Evolutionary conservation across 2,888 invertebrate genomes (phyloP).

Genomic region (Nebria brevicollis): DNA sequence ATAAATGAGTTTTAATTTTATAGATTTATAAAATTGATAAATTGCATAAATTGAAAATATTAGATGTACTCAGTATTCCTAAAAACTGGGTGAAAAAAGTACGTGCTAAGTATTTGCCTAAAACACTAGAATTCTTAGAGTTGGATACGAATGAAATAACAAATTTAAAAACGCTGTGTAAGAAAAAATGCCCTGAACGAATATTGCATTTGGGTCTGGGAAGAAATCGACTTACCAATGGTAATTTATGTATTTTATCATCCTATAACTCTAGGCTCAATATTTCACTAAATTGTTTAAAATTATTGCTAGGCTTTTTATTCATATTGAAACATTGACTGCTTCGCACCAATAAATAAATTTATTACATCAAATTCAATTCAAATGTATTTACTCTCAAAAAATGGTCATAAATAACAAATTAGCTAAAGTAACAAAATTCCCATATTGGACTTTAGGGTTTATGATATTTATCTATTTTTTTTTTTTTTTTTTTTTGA

Average conservation of each 20-base stretch:
- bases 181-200: slow-evolving; percentile 57
- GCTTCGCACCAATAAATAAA: no score
- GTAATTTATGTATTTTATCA: slow-evolving; percentile 52
- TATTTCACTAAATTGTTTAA: background rate
- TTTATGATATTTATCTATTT: no score
- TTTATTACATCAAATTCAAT: no score
- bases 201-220: slow-evolving; percentile 67
- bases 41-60: slow-evolving; percentile 60
- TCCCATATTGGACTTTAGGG: no score
- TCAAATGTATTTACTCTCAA: no score
- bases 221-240: slow-evolving; percentile 62
- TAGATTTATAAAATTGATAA: slow-evolving; percentile 64
- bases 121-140: slow-evolving; percentile 63
- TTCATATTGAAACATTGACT: no score
- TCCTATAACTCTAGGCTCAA: background rate
- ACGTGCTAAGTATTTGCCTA: slow-evolving; percentile 61
- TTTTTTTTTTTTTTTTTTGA: no score
- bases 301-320: background rate
- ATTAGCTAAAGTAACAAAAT: no score
- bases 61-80: slow-evolving; percentile 64
- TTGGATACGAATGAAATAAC: slow-evolving; percentile 65
- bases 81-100: slow-evolving; percentile 61
- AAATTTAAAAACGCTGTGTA: slow-evolving; percentile 58
- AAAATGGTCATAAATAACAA: no score
- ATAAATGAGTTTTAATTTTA: slow-evolving; percentile 58